These are phyloP conservation scores for Struthio camelus DNA, from an alignment of 2,113 vertebrate genomes.

Conservation along the genomic window DNA sequence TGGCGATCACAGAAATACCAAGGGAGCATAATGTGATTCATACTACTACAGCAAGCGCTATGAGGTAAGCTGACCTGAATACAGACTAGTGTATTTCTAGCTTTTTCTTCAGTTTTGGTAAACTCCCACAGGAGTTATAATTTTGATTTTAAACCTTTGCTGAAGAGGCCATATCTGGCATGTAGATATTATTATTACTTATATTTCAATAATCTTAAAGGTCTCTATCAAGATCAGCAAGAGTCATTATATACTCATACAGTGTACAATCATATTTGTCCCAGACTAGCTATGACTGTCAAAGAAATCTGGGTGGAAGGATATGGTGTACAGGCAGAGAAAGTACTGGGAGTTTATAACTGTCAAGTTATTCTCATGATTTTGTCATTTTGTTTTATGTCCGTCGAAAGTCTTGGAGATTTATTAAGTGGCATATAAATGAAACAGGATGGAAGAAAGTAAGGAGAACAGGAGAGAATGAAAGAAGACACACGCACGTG, in stretches of 20 bases:
- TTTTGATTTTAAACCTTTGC: background rate
- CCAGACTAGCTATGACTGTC: background rate
- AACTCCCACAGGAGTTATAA: background rate
- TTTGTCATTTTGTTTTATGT: background rate
- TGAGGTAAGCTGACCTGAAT: constrained; percentile 7
- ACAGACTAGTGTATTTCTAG: background rate
- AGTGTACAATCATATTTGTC: background rate
- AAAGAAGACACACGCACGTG: background rate
- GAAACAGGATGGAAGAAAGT: background rate
- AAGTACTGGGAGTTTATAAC: background rate
- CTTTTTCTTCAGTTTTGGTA: constrained; percentile 1
- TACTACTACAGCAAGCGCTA: background rate
- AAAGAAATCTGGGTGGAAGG: background rate
- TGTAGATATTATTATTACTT: background rate
- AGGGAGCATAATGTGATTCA: background rate
- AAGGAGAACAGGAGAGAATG: background rate
- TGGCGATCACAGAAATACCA: background rate
- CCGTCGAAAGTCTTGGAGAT: background rate
- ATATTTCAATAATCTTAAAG: background rate
- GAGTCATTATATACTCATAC: background rate
- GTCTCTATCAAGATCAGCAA: background rate
- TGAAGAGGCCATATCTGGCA: background rate
- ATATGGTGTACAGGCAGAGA: background rate
- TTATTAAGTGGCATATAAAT: background rate
- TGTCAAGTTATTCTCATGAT: background rate